Base-by-base conservation (phyloP, 2,113 vertebrate genomes). In the Laterallus jamaicensis region DNA sequence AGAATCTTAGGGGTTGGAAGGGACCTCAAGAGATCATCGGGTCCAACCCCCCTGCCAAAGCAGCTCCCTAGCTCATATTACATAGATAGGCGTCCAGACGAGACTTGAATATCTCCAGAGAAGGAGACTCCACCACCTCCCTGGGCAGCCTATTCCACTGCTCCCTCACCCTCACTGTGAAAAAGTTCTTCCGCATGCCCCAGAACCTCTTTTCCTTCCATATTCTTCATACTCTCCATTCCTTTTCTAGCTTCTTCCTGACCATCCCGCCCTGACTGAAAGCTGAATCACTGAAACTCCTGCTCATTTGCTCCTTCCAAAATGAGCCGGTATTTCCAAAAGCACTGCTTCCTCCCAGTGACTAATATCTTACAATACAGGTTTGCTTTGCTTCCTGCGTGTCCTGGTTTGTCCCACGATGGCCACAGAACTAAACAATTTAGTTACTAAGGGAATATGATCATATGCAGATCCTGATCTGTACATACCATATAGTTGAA, bases 271-370 rank as follows among this genome's bases (percentile, higher is more conserved):
- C 73, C 54, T 58, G 69, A 66, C 86, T 66, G 73, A 86, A 86
- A 55, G 69, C 40, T 94, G 90, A 95, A 79, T 94, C 77, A 88
- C 67, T 68, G 40, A 68, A 75, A 91, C 84, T 93, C 73, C 88
- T 92, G 77, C 31, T 73, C 22, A 7, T 66, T 82, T 94, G 58
- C 74, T 93, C 94, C 90, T 80, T 93, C 42, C 58, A 76, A 86
- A 91, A 84, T 54, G 40, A 93, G 35, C 29, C 6, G 8, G 62
- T 68, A 75, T 93, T 96, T 96, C 86, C 76, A 94, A 94, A 94
- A 86, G 58, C 50, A 85, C 11, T 1, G 0, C 39, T 96, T 96
- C 93, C 86, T 95, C 29, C 44, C 74, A 42, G 28, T 96, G 82
- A 93, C 78, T 93, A 90, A 42, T 82, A 75, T 31, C 25, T 84